Evolutionary conservation across 1,140 invertebrate species (phyloP).

Genomic region (Magallana ariakensis): DNA sequence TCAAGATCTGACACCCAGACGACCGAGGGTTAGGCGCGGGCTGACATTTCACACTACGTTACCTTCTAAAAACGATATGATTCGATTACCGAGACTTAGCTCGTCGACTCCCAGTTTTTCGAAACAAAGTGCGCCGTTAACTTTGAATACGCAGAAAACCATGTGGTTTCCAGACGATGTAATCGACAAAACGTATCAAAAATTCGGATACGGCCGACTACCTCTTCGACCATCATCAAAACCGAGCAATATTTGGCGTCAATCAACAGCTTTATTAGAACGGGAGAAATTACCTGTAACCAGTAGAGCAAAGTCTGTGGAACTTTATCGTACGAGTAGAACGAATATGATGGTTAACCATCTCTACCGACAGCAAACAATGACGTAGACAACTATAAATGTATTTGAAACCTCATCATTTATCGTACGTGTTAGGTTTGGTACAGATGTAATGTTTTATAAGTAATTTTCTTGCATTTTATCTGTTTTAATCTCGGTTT

Average conservation of each 20-base stretch:
- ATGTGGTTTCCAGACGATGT: conserved; percentile 45
- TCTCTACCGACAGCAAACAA: conserved; percentile 4
- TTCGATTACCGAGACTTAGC: not conserved
- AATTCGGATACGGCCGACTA: not conserved
- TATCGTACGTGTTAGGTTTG: too few relatives aligned
- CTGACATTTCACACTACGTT: not conserved
- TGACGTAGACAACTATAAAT: not conserved
- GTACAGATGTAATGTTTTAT: too few relatives aligned
- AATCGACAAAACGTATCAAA: not conserved
- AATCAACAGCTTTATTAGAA: conserved; percentile 3
- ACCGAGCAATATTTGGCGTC: conserved; percentile 40
- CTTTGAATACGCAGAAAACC: conserved; percentile 27
- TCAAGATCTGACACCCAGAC: not conserved
- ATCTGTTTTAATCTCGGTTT: too few relatives aligned
- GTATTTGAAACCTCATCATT: not conserved
- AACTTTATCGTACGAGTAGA: not conserved
- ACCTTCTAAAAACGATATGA: not conserved
- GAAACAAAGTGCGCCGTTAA: conserved; percentile 30
- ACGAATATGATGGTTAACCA: not conserved
- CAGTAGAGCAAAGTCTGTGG: not conserved
- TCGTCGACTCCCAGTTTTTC: conserved; percentile 9
- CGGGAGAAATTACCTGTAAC: not conserved
- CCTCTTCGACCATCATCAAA: conserved; percentile 44
- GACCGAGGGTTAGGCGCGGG: conserved; percentile 13
- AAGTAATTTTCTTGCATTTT: too few relatives aligned